Base-by-base conservation (phyloP, 1,140 invertebrate species). In the Musca domestica region DNA sequence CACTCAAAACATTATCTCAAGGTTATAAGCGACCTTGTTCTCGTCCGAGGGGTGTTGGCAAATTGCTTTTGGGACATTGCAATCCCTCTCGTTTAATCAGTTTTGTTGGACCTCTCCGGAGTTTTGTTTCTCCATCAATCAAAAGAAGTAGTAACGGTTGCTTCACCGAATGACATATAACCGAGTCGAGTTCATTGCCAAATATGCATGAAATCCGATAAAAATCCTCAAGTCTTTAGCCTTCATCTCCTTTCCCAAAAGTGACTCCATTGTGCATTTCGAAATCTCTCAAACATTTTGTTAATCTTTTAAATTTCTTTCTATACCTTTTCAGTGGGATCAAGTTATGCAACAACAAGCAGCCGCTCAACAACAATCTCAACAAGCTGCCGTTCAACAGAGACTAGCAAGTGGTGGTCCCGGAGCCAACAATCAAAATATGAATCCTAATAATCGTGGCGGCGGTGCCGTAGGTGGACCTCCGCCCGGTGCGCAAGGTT, bases 261-360 rank as follows among this genome's bases (percentile, higher is more conserved):
- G 3, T 3, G 15, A 46, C 15, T 46, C 15, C 15, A 2, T 46
- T 2, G 41, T 1, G 41, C 41, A 46, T 15, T 46, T 9, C 15
- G 3, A 46, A 46, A 46, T 46, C 15, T 1, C 15, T 46, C 15
- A 9, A 46, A 46, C 15, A 46, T 3, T 12, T 1, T 46, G 3
- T 1, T 46, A 15, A 46, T 15, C 15, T 46, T 2, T 46, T 46
- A 1, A n/a, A 2, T 46, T 3, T 46, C 20, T 19, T 19, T 34
- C 27, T 25, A 63, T 63, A 27, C 41, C 64, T 56, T 48, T 54
- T 19, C 56, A 79, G 74, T 76, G 81, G 80, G 75, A 81, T 77
- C 84, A 69, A 83, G 84, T 77, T 78, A 83, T 81, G 76, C 82
- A 70, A 74, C 81, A 80, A 52, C 83, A 84, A 64, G 83, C 82